Evolutionary conservation across 2,888 invertebrate genomes (phyloP).

Genomic region (Myathropa florea): DNA sequence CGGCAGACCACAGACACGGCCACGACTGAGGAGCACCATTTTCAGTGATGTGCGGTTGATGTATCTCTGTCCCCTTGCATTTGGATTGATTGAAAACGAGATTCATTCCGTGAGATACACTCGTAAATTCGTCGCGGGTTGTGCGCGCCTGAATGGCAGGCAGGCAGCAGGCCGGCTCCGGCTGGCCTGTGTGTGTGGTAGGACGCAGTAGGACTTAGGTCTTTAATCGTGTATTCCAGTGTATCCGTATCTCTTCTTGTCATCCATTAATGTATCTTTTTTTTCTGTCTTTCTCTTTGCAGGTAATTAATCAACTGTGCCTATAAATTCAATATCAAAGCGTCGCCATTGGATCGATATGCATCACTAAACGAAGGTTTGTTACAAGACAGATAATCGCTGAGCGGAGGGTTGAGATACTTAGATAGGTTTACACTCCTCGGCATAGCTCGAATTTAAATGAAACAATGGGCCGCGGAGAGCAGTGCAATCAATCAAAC

Average conservation of each 20-base stretch:
- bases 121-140: slow-evolving; percentile 18
- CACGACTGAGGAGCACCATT: background rate
- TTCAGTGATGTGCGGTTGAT: slow-evolving; percentile 49
- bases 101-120: slow-evolving; percentile 21
- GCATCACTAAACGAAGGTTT: slow-evolving; percentile 58
- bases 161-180: background rate
- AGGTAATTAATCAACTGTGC: slow-evolving; percentile 60
- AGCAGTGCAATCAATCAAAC: slow-evolving; percentile 32
- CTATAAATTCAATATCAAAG: slow-evolving; percentile 50
- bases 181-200: background rate
- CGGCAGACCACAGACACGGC: background rate
- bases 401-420: background rate
- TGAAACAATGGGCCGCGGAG: slow-evolving; percentile 11
- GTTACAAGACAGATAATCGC: slow-evolving; percentile 13
- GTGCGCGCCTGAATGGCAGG: background rate
- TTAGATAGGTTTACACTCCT: slow-evolving; percentile 20
- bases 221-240: background rate
- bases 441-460: slow-evolving; percentile 6
- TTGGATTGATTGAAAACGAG: slow-evolving; percentile 51
- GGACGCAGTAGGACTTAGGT: background rate
- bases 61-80: slow-evolving; percentile 32
- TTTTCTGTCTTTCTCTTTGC: slow-evolving; percentile 25
- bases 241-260: background rate
- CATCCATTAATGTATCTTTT: slow-evolving; percentile 38
- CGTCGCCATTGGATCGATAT: slow-evolving; percentile 47